Evolutionary conservation across 2,797 vertebrate species (phyloP), one percentile per base, ranked within the genome.

Genomic region (Megalops cyprinoides): DNA sequence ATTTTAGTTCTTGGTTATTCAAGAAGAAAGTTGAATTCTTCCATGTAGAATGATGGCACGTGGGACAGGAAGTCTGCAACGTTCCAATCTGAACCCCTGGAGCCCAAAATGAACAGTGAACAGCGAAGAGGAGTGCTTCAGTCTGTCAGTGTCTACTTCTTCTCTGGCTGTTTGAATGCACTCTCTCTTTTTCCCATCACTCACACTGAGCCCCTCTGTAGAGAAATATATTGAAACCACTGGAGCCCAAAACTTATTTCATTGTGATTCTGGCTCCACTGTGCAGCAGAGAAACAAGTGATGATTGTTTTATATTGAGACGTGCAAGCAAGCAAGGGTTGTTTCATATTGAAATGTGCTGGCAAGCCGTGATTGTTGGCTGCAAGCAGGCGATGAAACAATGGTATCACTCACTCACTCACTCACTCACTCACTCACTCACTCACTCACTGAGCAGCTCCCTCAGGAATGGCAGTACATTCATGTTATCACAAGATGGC

Each of bases 291-390:
- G 37, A 37, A 69, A 42, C 6, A 7, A 7, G 65, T 12, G 34
- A 69, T 67, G 34, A 67, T 67, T 67, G 28, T 67, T 67, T 67
- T 67, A 67, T 67, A 67, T 67, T 67, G 62, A 67, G 37, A 67
- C 62, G 15, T 67, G 62, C 62, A 12, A 6, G 31, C 58, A 31
- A 58, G 55, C 25, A 14, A 18, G 37, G 65, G n/a, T 69, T 69
- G 65, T 37, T 23, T 42, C 42, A 42, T 42, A 18, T 20, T 39
- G 65, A 42, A 69, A 69, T 23, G 37, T 42, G 65, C 37, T 69
- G 23, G 34, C 18, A 69, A 42, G 65, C 6, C 7, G 5, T 20
- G 65, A 69, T 65, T 15, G 15, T 37, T 69, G 65, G 37, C 65
- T 69, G 65, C n/a, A 42, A 69, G 65, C 65, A 69, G 31, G 1